A percentile compares a stretch with the other conserved stretches of the same genome.
These are phyloP conservation scores for Typhlomys cinereus DNA, from an alignment of 2,113 vertebrate species.

Conservation along the genomic window DNA sequence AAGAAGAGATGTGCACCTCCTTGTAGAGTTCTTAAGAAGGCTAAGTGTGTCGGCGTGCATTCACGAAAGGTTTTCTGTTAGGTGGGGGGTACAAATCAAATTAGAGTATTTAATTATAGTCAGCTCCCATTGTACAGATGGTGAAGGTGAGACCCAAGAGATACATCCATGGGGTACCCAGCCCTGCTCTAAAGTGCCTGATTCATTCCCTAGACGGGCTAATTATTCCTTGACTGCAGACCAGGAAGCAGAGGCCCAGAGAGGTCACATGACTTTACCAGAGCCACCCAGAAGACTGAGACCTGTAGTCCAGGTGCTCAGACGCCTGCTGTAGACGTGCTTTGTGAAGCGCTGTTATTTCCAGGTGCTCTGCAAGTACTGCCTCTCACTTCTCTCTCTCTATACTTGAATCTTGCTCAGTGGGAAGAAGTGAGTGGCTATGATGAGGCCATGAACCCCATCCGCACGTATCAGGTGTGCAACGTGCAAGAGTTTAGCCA, in stretches of 20 bases:
- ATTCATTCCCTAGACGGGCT: background rate
- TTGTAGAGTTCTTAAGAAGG: background rate
- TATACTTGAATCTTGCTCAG: slow-evolving; percentile 77
- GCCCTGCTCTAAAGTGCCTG: background rate
- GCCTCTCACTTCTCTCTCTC: slow-evolving; percentile 41
- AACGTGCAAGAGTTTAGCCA: slow-evolving; percentile 93
- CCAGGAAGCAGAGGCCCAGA: background rate
- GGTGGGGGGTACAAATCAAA: background rate
- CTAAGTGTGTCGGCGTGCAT: background rate
- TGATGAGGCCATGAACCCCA: slow-evolving; percentile 96
- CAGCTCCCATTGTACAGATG: slow-evolving; percentile 22
- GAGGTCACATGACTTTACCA: background rate
- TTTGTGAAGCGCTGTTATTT: background rate
- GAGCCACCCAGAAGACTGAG: background rate
- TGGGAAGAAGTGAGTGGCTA: slow-evolving; percentile 99
- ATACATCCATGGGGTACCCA: background rate
- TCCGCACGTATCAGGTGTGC: slow-evolving; percentile 98
- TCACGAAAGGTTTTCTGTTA: background rate
- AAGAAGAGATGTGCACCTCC: background rate
- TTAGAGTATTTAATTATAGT: background rate
- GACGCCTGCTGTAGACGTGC: background rate
- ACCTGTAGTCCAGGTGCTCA: background rate
- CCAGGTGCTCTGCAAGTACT: background rate
- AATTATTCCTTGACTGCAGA: background rate
- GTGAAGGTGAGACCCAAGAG: background rate